These are phyloP conservation scores for Sycophila sp. DNA, from an alignment of 1,140 invertebrate genomes.

Conservation along the genomic window DNA sequence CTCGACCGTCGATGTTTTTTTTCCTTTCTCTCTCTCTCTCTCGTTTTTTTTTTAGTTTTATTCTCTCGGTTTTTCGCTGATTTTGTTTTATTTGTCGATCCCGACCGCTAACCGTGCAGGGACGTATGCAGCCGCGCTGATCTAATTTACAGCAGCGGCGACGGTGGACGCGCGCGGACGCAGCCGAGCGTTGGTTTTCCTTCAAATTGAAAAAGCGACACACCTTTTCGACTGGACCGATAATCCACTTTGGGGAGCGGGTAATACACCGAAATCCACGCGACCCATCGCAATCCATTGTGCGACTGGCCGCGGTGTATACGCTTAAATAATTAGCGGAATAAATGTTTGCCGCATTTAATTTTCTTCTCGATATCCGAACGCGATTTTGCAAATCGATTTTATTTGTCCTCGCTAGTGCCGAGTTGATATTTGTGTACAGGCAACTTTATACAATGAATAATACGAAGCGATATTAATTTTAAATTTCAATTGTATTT, in stretches of 20 bases:
- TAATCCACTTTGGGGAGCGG: conserved; percentile 26
- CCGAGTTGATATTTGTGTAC: too few relatives aligned
- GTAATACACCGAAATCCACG: conserved; percentile 22
- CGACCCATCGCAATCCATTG: not conserved
- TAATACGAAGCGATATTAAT: too few relatives aligned
- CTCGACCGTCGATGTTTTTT: too few relatives aligned
- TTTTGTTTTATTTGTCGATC: conserved; percentile 12
- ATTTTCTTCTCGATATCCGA: too few relatives aligned
- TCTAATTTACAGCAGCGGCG: conserved; percentile 28
- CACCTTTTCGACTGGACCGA: conserved; percentile 8
- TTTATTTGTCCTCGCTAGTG: too few relatives aligned
- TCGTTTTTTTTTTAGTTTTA: not conserved
- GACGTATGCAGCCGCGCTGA: not conserved
- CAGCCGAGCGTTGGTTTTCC: conserved; percentile 1
- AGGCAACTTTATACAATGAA: too few relatives aligned
- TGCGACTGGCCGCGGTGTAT: too few relatives aligned
- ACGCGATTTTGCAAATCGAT: too few relatives aligned
- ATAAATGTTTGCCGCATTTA: too few relatives aligned
- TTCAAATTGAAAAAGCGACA: conserved; percentile 30
- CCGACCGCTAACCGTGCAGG: not conserved
- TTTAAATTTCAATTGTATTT: too few relatives aligned
- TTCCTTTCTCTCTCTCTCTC: not conserved
- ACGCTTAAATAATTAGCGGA: too few relatives aligned
- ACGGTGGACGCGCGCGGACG: not conserved
- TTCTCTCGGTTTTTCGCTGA: not conserved